Conservation (phyloP, 2,888 invertebrate genomes). For the Melanostoma scalare region DNA sequence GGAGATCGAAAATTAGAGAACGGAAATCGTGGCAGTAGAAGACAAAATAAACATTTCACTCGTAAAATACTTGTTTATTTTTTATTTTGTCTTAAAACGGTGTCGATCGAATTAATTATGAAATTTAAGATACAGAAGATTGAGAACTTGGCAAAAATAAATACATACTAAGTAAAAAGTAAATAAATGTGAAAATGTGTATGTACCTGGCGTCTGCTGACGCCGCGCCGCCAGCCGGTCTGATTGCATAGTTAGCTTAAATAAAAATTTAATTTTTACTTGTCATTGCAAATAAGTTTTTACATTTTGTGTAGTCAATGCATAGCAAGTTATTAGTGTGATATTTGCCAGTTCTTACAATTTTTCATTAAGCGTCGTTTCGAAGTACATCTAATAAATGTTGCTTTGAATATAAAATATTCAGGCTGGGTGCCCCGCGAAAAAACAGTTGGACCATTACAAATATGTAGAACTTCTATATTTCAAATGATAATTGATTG, state of each 20-base stretch:
- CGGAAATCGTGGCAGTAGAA: slow-evolving; percentile 23
- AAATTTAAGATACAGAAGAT: slow-evolving; percentile 38
- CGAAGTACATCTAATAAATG: no score
- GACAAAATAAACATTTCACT: slow-evolving; percentile 62
- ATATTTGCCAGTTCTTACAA: no score
- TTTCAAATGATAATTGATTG: no score
- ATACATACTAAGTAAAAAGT: slow-evolving; percentile 2
- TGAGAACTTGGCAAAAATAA: slow-evolving; percentile 10
- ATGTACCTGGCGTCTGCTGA: slow-evolving; percentile 1
- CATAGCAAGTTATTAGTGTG: no score
- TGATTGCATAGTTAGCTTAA: background rate
- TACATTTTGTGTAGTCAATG: background rate
- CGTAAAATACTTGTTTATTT: slow-evolving; percentile 13
- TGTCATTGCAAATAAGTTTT: slow-evolving; percentile 46
- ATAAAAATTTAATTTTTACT: slow-evolving; percentile 1
- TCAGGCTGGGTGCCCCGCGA: no score
- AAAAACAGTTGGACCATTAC: no score
- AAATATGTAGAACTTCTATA: no score
- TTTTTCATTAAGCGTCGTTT: no score
- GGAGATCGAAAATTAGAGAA: slow-evolving; percentile 21
- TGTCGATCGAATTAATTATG: slow-evolving; percentile 64
- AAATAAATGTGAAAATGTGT: slow-evolving; percentile 43
- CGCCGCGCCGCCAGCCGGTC: slow-evolving; percentile 36
- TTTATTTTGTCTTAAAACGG: slow-evolving; percentile 26
- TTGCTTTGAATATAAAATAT: no score